phyloP scores from a whole-genome alignment of 2,113 vertebrate genomes.

The Spea bombifrons region DNA sequence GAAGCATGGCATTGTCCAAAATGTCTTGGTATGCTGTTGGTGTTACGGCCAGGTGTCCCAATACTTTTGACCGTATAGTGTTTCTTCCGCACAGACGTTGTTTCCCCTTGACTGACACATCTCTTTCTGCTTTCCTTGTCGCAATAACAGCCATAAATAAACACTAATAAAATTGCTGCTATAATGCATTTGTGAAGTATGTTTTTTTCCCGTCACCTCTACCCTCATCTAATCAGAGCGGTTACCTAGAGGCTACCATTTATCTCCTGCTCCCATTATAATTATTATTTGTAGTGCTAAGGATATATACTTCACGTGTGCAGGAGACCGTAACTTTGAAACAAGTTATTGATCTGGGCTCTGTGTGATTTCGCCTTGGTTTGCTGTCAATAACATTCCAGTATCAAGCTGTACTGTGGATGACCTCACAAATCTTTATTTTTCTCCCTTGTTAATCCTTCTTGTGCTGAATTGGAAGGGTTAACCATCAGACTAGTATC shows the following conservation, averaged over 20 bases:
- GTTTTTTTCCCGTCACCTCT: constrained; percentile 75
- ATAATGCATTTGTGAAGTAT: constrained; percentile 15
- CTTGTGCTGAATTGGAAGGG: not conserved
- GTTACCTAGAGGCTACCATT: constrained; percentile 96
- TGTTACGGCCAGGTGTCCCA: too few species aligned
- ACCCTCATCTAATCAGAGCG: constrained; percentile 94
- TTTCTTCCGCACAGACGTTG: not conserved
- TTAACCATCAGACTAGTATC: not conserved
- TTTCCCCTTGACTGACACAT: constrained; percentile 3
- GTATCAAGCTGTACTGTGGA: constrained; percentile 83
- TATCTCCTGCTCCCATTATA: constrained; percentile 87
- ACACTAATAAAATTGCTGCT: constrained; percentile 28
- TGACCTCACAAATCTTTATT: constrained; percentile 83
- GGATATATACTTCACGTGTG: constrained; percentile 93
- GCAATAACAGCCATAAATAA: constrained; percentile 34
- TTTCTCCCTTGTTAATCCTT: constrained; percentile 3
- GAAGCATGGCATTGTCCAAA: too few species aligned
- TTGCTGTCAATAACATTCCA: constrained; percentile 92
- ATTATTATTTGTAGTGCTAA: constrained; percentile 83
- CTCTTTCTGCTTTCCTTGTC: constrained; percentile 11
- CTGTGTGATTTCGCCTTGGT: constrained; percentile 96
- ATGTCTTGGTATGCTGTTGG: too few species aligned
- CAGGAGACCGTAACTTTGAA: constrained; percentile 87
- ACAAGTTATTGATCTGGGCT: constrained; percentile 98
- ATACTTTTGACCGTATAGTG: too few species aligned